Percentiles rank a stretch among this genome's conserved stretches.
These are phyloP conservation scores for Drosophila insularis DNA, from an alignment of 1,140 invertebrate genomes.

Conservation along the genomic window DNA sequence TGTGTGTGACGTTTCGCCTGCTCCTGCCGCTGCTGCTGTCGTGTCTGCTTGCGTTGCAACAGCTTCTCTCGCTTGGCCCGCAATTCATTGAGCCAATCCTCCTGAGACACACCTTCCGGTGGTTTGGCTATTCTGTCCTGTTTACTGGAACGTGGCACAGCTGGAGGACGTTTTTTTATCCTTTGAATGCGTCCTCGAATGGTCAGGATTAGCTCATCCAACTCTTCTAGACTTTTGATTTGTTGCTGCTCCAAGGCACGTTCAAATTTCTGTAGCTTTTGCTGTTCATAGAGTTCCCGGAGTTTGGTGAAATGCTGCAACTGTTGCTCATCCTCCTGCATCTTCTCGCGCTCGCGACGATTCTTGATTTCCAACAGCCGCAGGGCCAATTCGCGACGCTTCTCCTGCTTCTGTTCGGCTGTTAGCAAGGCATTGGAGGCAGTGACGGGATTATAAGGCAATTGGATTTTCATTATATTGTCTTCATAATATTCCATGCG, in stretches of 20 bases:
- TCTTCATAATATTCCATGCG: slow-evolving; percentile 91
- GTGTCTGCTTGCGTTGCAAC: slow-evolving; percentile 86
- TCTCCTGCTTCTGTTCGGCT: slow-evolving; percentile 92
- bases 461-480: slow-evolving; percentile 92
- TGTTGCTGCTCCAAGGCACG: slow-evolving; percentile 85
- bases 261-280: slow-evolving; percentile 82
- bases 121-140: slow-evolving; percentile 83
- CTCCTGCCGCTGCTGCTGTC: slow-evolving; percentile 91
- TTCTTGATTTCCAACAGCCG: slow-evolving; percentile 93
- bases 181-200: slow-evolving; percentile 90
- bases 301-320: slow-evolving; percentile 90
- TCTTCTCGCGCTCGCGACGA: slow-evolving; percentile 91
- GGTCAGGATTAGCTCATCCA: slow-evolving; percentile 87
- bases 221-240: slow-evolving; percentile 85
- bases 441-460: slow-evolving; percentile 86
- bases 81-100: slow-evolving; percentile 87
- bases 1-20: slow-evolving; percentile 94
- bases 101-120: slow-evolving; percentile 83
- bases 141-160: slow-evolving; percentile 46
- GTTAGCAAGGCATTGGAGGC: slow-evolving; percentile 84
- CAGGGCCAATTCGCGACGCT: slow-evolving; percentile 91
- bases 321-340: slow-evolving; percentile 92
- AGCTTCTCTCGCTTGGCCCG: slow-evolving; percentile 86
- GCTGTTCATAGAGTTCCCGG: slow-evolving; percentile 59
- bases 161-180: slow-evolving; percentile 73